Evolutionary conservation across 2,113 vertebrate species (phyloP).

Genomic region (Mionectes macconnelli): DNA sequence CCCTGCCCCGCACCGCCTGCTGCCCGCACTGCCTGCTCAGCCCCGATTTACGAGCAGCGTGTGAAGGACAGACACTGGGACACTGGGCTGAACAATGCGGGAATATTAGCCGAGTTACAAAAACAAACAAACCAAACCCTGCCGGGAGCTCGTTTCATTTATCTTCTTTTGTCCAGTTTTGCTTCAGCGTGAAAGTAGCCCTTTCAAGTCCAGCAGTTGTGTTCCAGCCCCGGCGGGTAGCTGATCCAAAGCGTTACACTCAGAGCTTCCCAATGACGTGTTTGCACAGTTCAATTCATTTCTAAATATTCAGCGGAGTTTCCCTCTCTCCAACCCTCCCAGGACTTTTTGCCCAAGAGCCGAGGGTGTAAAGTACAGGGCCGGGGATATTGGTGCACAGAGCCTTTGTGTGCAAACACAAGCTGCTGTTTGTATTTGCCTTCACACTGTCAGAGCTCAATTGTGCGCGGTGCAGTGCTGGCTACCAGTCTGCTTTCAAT

Average conservation of each 20-base stretch:
- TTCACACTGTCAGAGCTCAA: slow-evolving; percentile 44
- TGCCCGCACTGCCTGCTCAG: slow-evolving; percentile 14
- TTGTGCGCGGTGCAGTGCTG: slow-evolving; percentile 61
- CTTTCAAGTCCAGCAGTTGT: slow-evolving; percentile 62
- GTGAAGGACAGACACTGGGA: slow-evolving; percentile 48
- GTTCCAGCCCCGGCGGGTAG: slow-evolving; percentile 62
- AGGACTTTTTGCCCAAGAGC: not conserved
- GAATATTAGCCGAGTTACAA: slow-evolving; percentile 73
- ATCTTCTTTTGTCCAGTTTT: slow-evolving; percentile 69
- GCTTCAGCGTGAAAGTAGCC: slow-evolving; percentile 70
- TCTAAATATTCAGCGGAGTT: slow-evolving; percentile 30
- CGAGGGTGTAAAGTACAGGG: slow-evolving; percentile 57
- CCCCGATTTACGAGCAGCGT: slow-evolving; percentile 49
- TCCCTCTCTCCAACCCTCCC: slow-evolving; percentile 17
- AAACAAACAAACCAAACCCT: slow-evolving; percentile 72
- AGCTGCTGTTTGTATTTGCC: slow-evolving; percentile 47
- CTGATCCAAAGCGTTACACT: slow-evolving; percentile 39
- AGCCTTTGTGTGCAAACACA: slow-evolving; percentile 57
- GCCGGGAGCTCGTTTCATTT: slow-evolving; percentile 64
- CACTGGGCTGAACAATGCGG: slow-evolving; percentile 55
- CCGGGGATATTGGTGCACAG: not conserved
- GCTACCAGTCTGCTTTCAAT: slow-evolving; percentile 73
- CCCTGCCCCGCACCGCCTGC: not conserved
- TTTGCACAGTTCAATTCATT: slow-evolving; percentile 67
- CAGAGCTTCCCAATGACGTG: slow-evolving; percentile 33